Evolutionary conservation across 2,888 invertebrate species (phyloP), one percentile per base, ranked within the genome.

Genomic region (Heteromyza rotundicornis): DNA sequence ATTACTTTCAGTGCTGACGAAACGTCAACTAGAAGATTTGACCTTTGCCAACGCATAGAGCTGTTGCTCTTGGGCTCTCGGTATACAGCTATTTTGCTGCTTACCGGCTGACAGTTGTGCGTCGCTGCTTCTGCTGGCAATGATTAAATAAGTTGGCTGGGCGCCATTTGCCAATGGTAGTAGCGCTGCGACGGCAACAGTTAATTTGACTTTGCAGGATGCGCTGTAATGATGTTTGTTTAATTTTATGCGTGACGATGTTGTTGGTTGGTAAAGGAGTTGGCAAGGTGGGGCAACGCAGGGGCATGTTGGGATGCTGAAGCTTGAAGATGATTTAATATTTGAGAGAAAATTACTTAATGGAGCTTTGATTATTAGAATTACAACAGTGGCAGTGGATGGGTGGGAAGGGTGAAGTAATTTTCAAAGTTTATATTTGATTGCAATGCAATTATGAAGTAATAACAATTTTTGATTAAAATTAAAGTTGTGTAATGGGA

Each of bases 1-100:
- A 71, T 74, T 75, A 75, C 72, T 73, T 72, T 67, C 65, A 70
- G 68, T 72, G 66, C 62, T 72, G 67, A 70, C 65, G 71, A 66
- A 67, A 68, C 68, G 69, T 67, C 69, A 69, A 65, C 17, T 64
- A 66, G 66, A 62, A 59, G 69, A 40, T 57, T 50, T 64, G 63
- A 60, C 63, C 63, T 54, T 57, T 55, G 61, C 56, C 57, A 63
- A 61, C 40, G 50, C 17, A 27, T 5, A 27, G 27, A n/a, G n/a
- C n/a, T n/a, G n/a, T n/a, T n/a, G n/a, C n/a, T n/a, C n/a, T n/a
- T n/a, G n/a, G n/a, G n/a, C n/a, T n/a, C n/a, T n/a, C n/a, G n/a
- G n/a, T n/a, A n/a, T n/a, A n/a, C n/a, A n/a, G n/a, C n/a, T n/a
- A n/a, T n/a, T n/a, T n/a, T 27, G 27, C 10, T 27, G 27, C 5